Conservation (phyloP, 2,113 vertebrate genomes). For the Centrocercus urophasianus region DNA sequence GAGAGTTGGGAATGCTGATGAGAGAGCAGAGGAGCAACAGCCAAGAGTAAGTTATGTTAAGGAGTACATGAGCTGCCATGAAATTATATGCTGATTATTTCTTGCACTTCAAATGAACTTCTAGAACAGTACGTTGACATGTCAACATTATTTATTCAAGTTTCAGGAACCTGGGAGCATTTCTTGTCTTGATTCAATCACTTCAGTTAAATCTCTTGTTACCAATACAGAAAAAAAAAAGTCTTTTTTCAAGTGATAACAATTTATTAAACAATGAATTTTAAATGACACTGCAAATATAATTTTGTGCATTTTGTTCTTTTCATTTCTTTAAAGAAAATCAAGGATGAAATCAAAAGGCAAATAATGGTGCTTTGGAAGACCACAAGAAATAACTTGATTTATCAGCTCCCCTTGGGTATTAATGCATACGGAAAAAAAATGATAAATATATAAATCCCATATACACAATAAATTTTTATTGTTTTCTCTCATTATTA, state of each 20-base stretch:
- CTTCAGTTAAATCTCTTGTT: conserved; percentile 6
- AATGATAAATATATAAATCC: not conserved
- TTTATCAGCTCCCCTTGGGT: conserved; percentile 13
- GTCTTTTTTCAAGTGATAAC: not conserved
- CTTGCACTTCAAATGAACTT: conserved; percentile 14
- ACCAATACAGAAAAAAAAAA: not conserved
- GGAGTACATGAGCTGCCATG: not conserved
- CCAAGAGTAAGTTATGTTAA: not conserved
- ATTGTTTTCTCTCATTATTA: not conserved
- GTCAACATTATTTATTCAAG: not conserved
- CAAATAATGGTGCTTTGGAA: not conserved
- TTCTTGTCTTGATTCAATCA: conserved; percentile 22
- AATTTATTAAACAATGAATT: conserved; percentile 40
- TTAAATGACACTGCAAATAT: conserved; percentile 18
- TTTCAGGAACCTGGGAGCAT: not conserved
- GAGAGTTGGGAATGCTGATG: not conserved
- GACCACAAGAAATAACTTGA: not conserved
- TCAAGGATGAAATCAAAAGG: not conserved
- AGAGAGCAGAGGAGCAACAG: not conserved
- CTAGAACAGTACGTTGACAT: not conserved
- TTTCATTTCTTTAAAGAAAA: conserved; percentile 24
- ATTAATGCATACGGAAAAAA: not conserved
- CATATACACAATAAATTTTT: not conserved
- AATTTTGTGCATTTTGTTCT: not conserved
- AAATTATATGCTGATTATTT: conserved; percentile 30